Evolutionary conservation across 2,797 vertebrate genomes (phyloP), one percentile per base, ranked within the genome.

Genomic region (Leptodactylus fallax): DNA sequence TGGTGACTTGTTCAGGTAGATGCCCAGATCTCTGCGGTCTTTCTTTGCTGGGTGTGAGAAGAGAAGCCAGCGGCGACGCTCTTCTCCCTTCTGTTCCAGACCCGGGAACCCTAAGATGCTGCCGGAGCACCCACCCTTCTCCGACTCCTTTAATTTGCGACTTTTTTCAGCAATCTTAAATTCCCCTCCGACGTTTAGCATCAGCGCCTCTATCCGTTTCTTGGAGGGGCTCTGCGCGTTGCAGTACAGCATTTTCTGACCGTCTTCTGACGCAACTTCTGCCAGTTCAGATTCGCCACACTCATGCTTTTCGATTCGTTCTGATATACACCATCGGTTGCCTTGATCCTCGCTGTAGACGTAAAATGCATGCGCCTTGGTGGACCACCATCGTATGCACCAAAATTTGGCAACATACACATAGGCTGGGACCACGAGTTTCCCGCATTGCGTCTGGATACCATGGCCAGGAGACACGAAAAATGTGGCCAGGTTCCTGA

Each of bases 391-490:
- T n/a, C 93, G 91, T 51, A 91, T 92, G 89, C 92, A 95, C 85
- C 91, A 93, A 85, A 89, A 90, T 9, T 87, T 71, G 14, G 79
- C 87, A 0, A 90, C 71, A 9, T 90, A 87, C 0, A 93, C 93
- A 4, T 97, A 96, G 0, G 96, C 95, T 0, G 96, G 96, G 63
- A 97, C 91, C 76, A 97, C 92, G 78, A 97, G 89, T 85, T 93
- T 92, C 51, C 96, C 95, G 0, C 90, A 94, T 85, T 93, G 93
- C 89, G 95, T 92, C 90, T 96, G 96, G 77, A 97, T 91, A 0
- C 96, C 96, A 9, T 97, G 96, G 7, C 96, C 96, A 0, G 96
- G 96, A 11, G 96, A 96, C 51, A 97, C 94, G 0, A 93, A 96
- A 1, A 96, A 96, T 0, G 96, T 96, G 79, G 95, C 96, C 95